Evolutionary conservation across 64 coral and sea anemone species (phyloP).

Genomic region (Actinia equina): DNA sequence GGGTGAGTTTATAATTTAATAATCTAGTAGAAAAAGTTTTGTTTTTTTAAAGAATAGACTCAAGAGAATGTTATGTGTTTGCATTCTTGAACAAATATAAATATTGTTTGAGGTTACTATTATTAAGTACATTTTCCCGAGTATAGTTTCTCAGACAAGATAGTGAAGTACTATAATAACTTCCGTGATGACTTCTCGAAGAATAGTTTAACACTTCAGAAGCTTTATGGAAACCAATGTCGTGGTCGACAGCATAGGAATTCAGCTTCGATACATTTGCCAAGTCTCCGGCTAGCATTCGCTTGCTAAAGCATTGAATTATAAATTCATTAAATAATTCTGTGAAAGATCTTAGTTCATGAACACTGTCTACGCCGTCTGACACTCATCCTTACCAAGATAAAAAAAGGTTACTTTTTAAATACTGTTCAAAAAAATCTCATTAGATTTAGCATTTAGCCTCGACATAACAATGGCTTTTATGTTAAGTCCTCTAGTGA

Average conservation of each 20-base stretch:
- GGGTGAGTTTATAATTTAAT: slow-evolving; percentile 25
- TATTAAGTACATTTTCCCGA: not conserved
- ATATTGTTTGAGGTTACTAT: not conserved
- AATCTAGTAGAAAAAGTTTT: not conserved
- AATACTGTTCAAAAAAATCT: not conserved
- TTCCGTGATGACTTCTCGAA: not conserved
- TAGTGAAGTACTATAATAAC: not conserved
- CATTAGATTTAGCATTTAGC: not conserved
- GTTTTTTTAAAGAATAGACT: not conserved
- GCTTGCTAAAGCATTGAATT: too few relatives aligned
- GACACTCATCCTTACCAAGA: not conserved
- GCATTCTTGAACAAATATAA: not conserved
- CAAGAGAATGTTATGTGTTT: not conserved
- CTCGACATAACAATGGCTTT: not conserved
- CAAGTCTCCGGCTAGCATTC: too few relatives aligned
- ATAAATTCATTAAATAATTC: not conserved
- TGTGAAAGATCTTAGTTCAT: not conserved
- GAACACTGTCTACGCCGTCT: not conserved
- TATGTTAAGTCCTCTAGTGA: not conserved
- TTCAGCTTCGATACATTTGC: too few relatives aligned
- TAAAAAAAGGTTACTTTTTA: not conserved
- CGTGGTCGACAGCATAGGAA: too few relatives aligned
- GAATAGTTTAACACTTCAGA: not conserved
- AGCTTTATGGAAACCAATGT: too few relatives aligned
- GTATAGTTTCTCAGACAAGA: not conserved